phyloP scores from a whole-genome alignment of 1,140 invertebrate species.

The Pomacea maculata region DNA sequence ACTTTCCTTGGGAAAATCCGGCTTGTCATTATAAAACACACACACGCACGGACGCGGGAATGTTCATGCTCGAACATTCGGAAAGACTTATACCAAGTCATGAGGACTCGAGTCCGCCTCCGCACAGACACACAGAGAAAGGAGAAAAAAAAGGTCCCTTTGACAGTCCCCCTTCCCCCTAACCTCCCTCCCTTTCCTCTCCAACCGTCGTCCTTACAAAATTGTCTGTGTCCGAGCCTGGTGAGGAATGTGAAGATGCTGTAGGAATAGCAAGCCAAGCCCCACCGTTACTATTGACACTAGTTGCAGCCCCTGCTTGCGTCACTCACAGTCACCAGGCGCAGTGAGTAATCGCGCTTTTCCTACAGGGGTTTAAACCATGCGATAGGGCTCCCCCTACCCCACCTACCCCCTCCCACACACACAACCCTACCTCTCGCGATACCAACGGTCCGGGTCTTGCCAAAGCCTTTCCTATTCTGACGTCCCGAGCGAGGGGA shows the following conservation, averaged over 20 bases:
- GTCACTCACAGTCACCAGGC: neutral
- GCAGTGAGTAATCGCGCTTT: neutral
- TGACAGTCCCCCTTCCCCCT: neutral
- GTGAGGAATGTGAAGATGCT: slow-evolving; percentile 17
- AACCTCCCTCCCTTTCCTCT: neutral
- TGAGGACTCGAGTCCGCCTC: neutral
- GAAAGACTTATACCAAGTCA: neutral
- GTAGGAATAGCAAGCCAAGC: neutral
- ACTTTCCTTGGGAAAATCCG: neutral
- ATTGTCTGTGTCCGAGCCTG: neutral
- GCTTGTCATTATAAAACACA: neutral
- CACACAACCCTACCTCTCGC: neutral
- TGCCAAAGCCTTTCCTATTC: slow-evolving; percentile 9
- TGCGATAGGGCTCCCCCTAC: slow-evolving; percentile 1
- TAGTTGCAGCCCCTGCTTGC: slow-evolving; percentile 2
- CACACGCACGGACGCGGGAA: neutral
- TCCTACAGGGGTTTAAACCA: neutral
- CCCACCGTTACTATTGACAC: slow-evolving; percentile 18
- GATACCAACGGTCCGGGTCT: neutral
- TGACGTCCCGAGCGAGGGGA: no score
- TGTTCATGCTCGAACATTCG: neutral
- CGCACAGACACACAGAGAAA: neutral
- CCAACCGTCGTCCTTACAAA: neutral
- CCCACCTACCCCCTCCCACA: no score
- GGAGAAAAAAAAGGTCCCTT: neutral